Evolutionary conservation across 2,797 vertebrate genomes (phyloP).

Genomic region (Tokudaia muenninki): DNA sequence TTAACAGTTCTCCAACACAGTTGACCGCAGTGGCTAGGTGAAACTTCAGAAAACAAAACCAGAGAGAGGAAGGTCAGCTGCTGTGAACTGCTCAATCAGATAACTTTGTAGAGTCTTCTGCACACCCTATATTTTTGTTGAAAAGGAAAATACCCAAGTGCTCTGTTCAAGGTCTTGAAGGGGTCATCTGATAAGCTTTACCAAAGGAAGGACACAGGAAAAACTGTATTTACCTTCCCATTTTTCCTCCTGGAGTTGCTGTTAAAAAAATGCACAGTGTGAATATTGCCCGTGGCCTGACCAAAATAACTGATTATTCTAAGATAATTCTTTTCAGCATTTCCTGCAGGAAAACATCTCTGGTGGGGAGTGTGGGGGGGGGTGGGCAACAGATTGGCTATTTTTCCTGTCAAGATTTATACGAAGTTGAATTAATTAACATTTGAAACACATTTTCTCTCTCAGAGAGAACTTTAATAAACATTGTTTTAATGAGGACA

Average conservation of each 20-base stretch:
- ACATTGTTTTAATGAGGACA: not conserved
- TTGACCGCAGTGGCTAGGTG: not conserved
- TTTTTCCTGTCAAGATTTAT: slow-evolving; percentile 36
- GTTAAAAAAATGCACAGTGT: not conserved
- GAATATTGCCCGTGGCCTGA: not conserved
- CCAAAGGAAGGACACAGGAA: not conserved
- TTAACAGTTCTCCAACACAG: not conserved
- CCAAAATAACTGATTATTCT: not conserved
- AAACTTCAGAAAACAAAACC: not conserved
- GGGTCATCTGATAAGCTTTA: not conserved
- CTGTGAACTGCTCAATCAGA: not conserved
- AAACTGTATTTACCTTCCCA: not conserved
- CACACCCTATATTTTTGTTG: not conserved
- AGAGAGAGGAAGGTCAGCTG: not conserved
- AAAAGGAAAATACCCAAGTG: not conserved
- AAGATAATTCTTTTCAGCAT: not conserved
- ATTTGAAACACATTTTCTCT: slow-evolving; percentile 58
- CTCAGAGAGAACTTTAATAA: slow-evolving; percentile 10
- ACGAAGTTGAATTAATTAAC: slow-evolving; percentile 61
- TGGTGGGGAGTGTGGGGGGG: too few species aligned
- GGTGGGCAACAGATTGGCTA: not conserved
- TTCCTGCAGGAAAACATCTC: not conserved
- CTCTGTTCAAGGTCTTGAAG: not conserved
- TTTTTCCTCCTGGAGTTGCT: too few species aligned
- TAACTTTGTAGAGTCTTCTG: not conserved